Evolutionary conservation across 2,888 invertebrate genomes (phyloP).

Genomic region (Pseudeuparius sepicola): DNA sequence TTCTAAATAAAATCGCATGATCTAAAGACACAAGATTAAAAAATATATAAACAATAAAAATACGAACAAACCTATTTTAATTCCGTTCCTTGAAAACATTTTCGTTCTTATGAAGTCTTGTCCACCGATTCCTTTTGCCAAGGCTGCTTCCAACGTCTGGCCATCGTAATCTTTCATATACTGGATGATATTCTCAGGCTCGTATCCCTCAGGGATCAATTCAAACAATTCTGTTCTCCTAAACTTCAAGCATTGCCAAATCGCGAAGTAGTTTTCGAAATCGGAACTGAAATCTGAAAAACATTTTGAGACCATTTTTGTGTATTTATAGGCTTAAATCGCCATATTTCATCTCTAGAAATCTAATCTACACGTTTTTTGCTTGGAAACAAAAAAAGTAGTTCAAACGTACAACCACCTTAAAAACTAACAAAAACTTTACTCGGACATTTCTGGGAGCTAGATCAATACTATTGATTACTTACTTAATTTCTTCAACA

Average conservation of each 20-base stretch:
- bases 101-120: slow-evolving; percentile 44
- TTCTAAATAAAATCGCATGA: slow-evolving; percentile 43
- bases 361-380: too few relatives aligned
- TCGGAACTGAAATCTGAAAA: slow-evolving; percentile 22
- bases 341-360: too few relatives aligned
- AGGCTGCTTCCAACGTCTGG: slow-evolving; percentile 40
- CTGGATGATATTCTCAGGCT: slow-evolving; percentile 35
- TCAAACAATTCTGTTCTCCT: slow-evolving; percentile 31
- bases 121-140: slow-evolving; percentile 50
- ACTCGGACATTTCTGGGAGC: too few relatives aligned
- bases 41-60: slow-evolving; percentile 4
- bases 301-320: slow-evolving; percentile 6
- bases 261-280: slow-evolving; percentile 24
- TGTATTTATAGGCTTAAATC: too few relatives aligned
- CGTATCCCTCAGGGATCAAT: slow-evolving; percentile 34
- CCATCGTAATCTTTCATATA: slow-evolving; percentile 35
- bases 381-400: slow-evolving; percentile 16
- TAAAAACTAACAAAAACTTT: too few relatives aligned
- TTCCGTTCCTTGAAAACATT: slow-evolving; percentile 41
- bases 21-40: slow-evolving; percentile 35
- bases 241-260: slow-evolving; percentile 44
- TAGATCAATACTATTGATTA: too few relatives aligned
- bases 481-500: slow-evolving; percentile 32
- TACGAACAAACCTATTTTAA: slow-evolving; percentile 27
- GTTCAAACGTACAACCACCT: slow-evolving; percentile 23